These are phyloP conservation scores for Papilio elwesi DNA, from an alignment of 2,888 invertebrate genomes.

Conservation along the genomic window DNA sequence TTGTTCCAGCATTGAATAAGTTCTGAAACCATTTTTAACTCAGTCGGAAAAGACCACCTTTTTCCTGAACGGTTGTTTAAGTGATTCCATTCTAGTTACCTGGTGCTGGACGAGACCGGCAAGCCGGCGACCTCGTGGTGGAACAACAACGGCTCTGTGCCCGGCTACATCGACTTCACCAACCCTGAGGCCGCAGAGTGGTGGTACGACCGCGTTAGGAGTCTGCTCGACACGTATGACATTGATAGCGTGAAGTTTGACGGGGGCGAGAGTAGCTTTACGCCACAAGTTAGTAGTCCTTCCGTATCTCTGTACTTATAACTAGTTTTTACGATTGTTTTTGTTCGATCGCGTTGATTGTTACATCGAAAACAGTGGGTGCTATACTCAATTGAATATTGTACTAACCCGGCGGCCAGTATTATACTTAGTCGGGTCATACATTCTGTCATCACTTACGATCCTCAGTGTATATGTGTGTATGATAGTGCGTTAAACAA, in stretches of 20 bases:
- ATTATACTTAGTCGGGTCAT: no score
- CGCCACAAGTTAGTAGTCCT: conserved; percentile 78
- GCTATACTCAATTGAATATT: no score
- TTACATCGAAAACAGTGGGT: no score
- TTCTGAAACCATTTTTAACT: no score
- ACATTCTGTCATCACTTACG: no score
- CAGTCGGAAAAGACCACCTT: no score
- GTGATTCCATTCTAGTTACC: conserved; percentile 60
- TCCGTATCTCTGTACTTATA: not conserved
- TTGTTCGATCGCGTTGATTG: no score
- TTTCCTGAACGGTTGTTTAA: not conserved
- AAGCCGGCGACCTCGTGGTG: conserved; percentile 80
- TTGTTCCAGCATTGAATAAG: no score
- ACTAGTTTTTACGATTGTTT: no score
- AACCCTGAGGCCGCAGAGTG: conserved; percentile 87
- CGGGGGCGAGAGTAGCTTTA: conserved; percentile 89
- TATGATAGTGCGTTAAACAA: no score
- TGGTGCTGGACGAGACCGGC: conserved; percentile 76
- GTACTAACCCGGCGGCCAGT: no score
- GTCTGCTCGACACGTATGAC: conserved; percentile 83
- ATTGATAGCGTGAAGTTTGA: conserved; percentile 93
- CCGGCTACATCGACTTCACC: conserved; percentile 89
- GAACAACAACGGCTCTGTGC: conserved; percentile 75
- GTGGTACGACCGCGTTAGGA: conserved; percentile 81
- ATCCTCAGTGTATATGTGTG: no score